Base-by-base conservation (phyloP, 2,113 vertebrate genomes). In the Synodontis membranacea region DNA sequence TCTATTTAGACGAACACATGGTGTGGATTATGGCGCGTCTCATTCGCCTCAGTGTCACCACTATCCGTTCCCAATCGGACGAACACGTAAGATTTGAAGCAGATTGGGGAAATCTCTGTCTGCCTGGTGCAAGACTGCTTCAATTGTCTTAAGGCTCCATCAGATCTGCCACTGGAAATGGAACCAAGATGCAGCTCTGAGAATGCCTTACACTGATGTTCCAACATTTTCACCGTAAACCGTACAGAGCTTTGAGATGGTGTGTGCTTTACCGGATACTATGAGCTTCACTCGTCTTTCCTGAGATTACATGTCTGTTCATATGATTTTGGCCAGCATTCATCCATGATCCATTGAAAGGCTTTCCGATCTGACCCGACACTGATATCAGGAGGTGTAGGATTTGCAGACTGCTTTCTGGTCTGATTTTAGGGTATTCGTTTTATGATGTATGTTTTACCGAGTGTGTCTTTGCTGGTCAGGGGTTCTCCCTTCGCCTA, bases 131-230 rank as follows among this genome's bases (percentile, higher is more conserved):
- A 39, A 60, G 34, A 46, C 28, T 79, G 64, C 52, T 46, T 84
- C 8, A 72, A 88, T 88, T 70, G 81, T 87, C 80, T 88, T 64
- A 58, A 80, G 88, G 85, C 86, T 79, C 72, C 54, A 87, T 90
- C 86, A 88, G 86, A 86, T 79, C 70, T 86, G 76, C 85, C 82
- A 85, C 76, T 89, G 50, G 60, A 86, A 93, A 93, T 89, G 88
- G 89, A 88, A 89, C 81, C n/a, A 62, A 54, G 25, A 15, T 66
- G 19, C 48, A 34, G 15, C 39, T 25, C 44, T n/a, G 25, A 37
- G n/a, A 34, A 52, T 31, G 25, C n/a, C 37, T 54, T 37, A 52
- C 46, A 25, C 48, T 56, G 74, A 85, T 5, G 79, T 60, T 46
- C 84, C 48, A 84, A 79, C 82, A 80, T 70, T 83, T n/a, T 37